These are phyloP conservation scores for Pseudochaenichthys georgianus DNA, from an alignment of 2,797 vertebrate genomes.

Conservation along the genomic window DNA sequence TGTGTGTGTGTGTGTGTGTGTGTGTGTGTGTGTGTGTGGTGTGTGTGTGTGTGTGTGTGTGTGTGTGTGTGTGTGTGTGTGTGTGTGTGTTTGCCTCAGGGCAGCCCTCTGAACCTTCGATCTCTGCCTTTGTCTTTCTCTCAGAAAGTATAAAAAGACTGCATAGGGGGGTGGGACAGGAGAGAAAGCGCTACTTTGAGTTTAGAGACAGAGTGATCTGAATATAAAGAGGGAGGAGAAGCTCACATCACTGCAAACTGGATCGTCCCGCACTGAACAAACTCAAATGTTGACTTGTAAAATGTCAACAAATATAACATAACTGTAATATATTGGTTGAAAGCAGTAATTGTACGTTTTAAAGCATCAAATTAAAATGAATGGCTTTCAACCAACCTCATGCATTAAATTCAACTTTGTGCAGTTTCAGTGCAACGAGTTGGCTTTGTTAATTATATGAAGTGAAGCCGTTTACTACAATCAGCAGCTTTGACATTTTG, in stretches of 20 bases:
- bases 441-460: constrained; percentile 13
- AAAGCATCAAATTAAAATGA: too few species aligned
- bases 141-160: constrained; percentile 42
- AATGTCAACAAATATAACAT: too few species aligned
- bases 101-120: constrained; percentile 53
- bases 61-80: too few species aligned
- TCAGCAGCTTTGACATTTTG: constrained; percentile 1
- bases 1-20: too few species aligned
- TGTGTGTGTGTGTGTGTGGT: neutral
- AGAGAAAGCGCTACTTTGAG: constrained; percentile 36
- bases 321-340: neutral
- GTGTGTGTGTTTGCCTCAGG: constrained; percentile 40
- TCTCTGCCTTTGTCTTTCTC: constrained; percentile 31
- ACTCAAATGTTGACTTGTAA: too few species aligned
- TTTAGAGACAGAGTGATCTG: constrained; percentile 30
- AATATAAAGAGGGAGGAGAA: constrained; percentile 37
- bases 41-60: neutral
- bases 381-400: too few species aligned
- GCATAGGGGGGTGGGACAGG: constrained; percentile 42
- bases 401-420: too few species aligned
- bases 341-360: too few species aligned
- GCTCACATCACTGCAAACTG: neutral
- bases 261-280: neutral
- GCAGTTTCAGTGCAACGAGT: neutral
- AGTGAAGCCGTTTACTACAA: constrained; percentile 20